Evolutionary conservation across 1,140 invertebrate genomes (phyloP).

Genomic region (Limonius californicus): DNA sequence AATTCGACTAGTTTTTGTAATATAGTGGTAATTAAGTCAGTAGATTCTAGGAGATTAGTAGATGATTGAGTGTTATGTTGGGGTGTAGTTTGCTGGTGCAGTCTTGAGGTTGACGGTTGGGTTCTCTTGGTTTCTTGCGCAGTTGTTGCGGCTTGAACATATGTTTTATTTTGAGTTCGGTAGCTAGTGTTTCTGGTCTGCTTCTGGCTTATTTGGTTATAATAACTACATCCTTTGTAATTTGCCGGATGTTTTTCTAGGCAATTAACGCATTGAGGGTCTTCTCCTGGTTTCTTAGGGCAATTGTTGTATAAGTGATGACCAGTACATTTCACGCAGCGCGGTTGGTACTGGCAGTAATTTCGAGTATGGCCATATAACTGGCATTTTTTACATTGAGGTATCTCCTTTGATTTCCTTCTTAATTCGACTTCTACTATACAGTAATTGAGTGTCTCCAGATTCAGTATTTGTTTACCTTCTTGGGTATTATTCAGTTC

Average conservation of each 20-base stretch:
- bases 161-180: background rate
- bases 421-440: background rate
- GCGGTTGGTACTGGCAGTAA: background rate
- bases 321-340: conserved; percentile 18
- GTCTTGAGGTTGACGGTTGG: background rate
- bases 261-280: conserved; percentile 19
- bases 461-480: background rate
- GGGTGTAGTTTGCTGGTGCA: background rate
- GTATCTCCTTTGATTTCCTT: too few relatives aligned
- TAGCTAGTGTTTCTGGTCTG: too few relatives aligned
- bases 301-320: conserved; percentile 7
- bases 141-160: background rate
- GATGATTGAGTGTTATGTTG: too few relatives aligned
- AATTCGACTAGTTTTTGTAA: background rate
- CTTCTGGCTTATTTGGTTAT: background rate
- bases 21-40: background rate
- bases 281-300: background rate
- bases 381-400: too few relatives aligned
- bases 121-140: background rate
- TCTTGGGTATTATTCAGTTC: background rate
- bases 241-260: too few relatives aligned
- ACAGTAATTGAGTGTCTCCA: background rate
- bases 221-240: too few relatives aligned
- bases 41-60: too few relatives aligned
- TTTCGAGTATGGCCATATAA: too few relatives aligned